Conservation (phyloP, 2,888 invertebrate genomes). For the Spodoptera exigua region DNA sequence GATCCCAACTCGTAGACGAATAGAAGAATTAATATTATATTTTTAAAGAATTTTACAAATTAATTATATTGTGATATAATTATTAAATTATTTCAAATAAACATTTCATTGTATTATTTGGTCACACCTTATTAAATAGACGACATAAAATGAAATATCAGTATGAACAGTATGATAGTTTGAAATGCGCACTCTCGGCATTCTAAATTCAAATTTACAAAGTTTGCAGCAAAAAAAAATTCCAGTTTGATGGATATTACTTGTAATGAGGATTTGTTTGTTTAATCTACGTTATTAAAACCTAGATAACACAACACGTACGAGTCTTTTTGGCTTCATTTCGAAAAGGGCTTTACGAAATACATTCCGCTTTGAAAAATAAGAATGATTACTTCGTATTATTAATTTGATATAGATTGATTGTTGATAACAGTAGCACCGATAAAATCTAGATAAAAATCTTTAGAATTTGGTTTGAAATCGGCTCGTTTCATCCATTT, state of each 20-base stretch:
- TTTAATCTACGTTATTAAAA: too few species aligned
- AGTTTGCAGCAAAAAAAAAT: too few species aligned
- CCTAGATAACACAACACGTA: too few species aligned
- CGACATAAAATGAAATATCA: too few species aligned
- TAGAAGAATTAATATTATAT: conserved; percentile 16
- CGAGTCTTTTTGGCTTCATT: too few species aligned
- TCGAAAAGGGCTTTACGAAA: too few species aligned
- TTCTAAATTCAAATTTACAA: too few species aligned
- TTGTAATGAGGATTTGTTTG: too few species aligned
- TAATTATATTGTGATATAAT: conserved; percentile 47
- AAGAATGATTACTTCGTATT: conserved; percentile 21
- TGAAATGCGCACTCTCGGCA: too few species aligned
- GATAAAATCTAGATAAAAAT: conserved; percentile 43
- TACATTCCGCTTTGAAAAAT: conserved; percentile 16
- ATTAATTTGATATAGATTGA: conserved; percentile 10
- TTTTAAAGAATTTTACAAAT: conserved; percentile 9
- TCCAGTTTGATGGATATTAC: too few species aligned
- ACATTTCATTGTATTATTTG: conserved; percentile 9
- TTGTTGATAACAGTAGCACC: conserved; percentile 7
- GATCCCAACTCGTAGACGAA: conserved; percentile 12
- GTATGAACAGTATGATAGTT: too few species aligned
- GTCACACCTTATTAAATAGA: too few species aligned
- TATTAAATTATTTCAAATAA: conserved; percentile 17
- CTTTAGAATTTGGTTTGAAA: conserved; percentile 13
- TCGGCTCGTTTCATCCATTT: conserved; percentile 31